Evolutionary conservation across 2,888 invertebrate species (phyloP), one percentile per base, ranked within the genome.

Genomic region (Lepetodrilus schrolli): DNA sequence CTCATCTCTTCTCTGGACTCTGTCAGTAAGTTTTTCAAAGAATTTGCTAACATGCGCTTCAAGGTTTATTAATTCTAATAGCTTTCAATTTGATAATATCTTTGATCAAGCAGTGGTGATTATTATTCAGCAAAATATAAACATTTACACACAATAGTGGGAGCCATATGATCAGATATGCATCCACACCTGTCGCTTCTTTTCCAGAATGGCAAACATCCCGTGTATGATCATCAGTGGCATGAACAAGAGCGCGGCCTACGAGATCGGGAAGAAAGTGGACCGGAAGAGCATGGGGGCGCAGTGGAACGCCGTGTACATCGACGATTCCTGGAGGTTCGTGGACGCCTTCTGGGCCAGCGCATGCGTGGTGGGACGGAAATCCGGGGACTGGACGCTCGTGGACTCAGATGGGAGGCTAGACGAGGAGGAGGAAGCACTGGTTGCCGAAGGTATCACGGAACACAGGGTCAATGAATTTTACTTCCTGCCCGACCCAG

Each of bases 201-300:
- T 51, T 74, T 80, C 13, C 80, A 90, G 90, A 77, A 82, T 87
- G 80, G 88, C 87, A 0, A 84, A 85, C 4, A 77, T 90, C 13
- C 86, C 86, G 0, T 89, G 88, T 73, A 82, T 85, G 26, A 85
- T 90, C 21, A 80, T 90, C 20, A 86, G 85, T 66, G 90, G 90
- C 7, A 84, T 88, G 82, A 89, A 88, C 83, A 90, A 90, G 77
- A 89, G 88, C 74, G 88, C 89, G 34, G 88, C 88, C 30, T 90
- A 89, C 74, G 84, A 88, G 74, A 83, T 88, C 10, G 90, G 89
- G 13, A 81, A 79, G 23, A 80, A 81, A 48, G 79, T 84, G 23
- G 84, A 89, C 79, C 78, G 84, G 30, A 82, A 82, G 70, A 75
- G 74, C n/a, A 85, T 88, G 88, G 85, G 85, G 0, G 89, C 89